Percentiles rank a stretch among this genome's conserved stretches.
Evolutionary conservation across 2,113 vertebrate genomes (phyloP).

Genomic region (Gopherus flavomarginatus): DNA sequence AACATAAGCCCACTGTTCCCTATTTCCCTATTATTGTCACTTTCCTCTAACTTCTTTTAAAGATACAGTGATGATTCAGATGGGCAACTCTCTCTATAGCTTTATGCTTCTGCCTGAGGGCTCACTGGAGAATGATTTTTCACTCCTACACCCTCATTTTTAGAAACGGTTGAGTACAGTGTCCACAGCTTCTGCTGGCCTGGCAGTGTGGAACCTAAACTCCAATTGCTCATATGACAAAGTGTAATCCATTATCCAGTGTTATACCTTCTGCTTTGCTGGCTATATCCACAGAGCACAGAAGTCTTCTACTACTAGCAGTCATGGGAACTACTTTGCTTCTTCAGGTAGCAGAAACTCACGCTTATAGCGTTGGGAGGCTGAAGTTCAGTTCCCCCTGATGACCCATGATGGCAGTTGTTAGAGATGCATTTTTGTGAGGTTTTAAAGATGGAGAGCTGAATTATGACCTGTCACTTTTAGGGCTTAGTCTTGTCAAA

Average conservation of each 20-base stretch:
- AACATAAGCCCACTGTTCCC: neutral
- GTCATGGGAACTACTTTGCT: neutral
- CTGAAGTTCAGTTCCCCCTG: neutral
- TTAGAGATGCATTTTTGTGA: neutral
- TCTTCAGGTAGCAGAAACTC: neutral
- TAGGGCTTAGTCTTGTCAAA: neutral
- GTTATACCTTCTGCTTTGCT: neutral
- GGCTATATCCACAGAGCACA: neutral
- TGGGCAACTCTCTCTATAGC: no score
- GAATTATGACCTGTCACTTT: neutral
- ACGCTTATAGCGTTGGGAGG: neutral
- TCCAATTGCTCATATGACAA: neutral
- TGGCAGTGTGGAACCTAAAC: neutral
- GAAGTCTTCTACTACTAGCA: neutral
- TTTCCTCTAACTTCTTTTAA: neutral
- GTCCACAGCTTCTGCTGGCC: neutral
- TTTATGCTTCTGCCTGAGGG: neutral
- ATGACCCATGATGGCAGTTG: neutral
- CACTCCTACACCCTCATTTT: neutral
- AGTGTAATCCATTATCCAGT: neutral
- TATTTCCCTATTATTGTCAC: neutral
- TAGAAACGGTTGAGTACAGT: neutral
- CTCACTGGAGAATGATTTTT: neutral
- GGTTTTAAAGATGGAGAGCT: neutral
- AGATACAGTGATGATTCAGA: neutral